Evolutionary conservation across 2,113 vertebrate species (phyloP).

Genomic region (Chaetura pelagica): DNA sequence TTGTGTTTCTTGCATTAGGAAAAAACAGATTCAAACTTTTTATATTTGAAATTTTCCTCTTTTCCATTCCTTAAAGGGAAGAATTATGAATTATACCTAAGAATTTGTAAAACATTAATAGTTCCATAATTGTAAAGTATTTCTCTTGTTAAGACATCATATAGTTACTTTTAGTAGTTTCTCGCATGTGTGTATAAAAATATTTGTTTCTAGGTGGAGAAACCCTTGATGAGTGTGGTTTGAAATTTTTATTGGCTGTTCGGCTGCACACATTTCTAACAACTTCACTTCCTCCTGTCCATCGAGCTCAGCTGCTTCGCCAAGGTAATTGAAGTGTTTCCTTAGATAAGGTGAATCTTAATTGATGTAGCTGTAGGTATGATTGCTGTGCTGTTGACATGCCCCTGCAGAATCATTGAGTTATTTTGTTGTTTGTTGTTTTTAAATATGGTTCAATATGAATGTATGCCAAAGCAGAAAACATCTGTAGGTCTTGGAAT

Average conservation of each 20-base stretch:
- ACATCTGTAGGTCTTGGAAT: not conserved
- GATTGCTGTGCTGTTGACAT: not conserved
- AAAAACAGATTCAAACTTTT: not conserved
- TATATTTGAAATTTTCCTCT: not conserved
- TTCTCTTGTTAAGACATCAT: not conserved
- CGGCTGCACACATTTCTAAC: slow-evolving; percentile 93
- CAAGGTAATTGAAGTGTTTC: slow-evolving; percentile 82
- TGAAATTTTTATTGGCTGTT: slow-evolving; percentile 95
- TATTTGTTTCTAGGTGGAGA: slow-evolving; percentile 85
- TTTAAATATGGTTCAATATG: not conserved
- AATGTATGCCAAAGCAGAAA: not conserved
- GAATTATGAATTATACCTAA: not conserved
- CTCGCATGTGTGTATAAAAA: not conserved
- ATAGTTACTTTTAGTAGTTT: not conserved
- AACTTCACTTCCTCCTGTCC: slow-evolving; percentile 90
- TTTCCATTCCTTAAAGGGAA: not conserved
- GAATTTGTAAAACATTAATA: not conserved
- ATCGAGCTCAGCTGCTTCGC: slow-evolving; percentile 88
- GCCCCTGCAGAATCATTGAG: not conserved
- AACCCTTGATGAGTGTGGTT: slow-evolving; percentile 95
- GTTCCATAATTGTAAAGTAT: not conserved
- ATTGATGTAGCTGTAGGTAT: not conserved
- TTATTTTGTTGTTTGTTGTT: not conserved
- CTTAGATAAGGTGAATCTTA: not conserved
- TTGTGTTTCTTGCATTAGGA: not conserved